These are phyloP conservation scores for Butorides virescens DNA, from an alignment of 2,113 vertebrate species.

Conservation along the genomic window DNA sequence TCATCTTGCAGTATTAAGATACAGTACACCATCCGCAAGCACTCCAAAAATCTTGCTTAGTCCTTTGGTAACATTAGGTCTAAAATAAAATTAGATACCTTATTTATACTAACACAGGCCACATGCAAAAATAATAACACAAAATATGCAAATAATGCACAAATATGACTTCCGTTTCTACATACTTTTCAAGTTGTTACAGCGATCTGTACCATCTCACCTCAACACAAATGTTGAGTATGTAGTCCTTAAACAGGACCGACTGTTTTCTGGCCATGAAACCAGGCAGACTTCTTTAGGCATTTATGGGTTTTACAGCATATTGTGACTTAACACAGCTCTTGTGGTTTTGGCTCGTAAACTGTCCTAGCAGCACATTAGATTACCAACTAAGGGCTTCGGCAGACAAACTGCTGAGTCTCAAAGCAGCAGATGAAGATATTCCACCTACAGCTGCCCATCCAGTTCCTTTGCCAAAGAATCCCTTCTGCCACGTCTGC, in stretches of 20 bases:
- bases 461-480: neutral
- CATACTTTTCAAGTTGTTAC: neutral
- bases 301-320: neutral
- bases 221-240: fast-evolving
- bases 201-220: neutral
- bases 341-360: neutral
- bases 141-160: neutral
- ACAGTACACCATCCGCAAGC: neutral
- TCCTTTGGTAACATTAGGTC: neutral
- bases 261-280: neutral
- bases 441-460: neutral
- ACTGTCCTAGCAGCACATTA: neutral
- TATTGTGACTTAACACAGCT: neutral
- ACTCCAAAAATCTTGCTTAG: neutral
- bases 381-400: neutral
- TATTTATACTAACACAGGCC: neutral
- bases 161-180: neutral
- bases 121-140: neutral
- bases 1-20: neutral
- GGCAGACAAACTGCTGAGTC: neutral
- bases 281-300: neutral
- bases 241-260: neutral
- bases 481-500: neutral
- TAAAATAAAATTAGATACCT: neutral
- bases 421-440: neutral